These are phyloP conservation scores for Natrix natrix DNA, from an alignment of 2,797 vertebrate species.

Conservation along the genomic window DNA sequence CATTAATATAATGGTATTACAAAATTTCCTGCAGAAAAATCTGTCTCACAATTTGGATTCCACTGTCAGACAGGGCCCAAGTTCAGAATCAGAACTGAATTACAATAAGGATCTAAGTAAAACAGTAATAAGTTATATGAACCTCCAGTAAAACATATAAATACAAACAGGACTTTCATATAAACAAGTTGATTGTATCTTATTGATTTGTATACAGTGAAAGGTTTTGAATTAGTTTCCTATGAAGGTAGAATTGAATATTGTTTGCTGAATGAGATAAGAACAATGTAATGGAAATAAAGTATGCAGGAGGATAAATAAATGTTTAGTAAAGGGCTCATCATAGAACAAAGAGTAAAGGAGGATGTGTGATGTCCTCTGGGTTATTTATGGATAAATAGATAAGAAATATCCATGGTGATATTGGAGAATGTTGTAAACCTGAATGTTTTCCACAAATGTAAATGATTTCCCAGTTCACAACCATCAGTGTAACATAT, in stretches of 20 bases:
- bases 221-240: not conserved
- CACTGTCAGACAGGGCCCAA: not conserved
- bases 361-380: not conserved
- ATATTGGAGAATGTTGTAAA: not conserved
- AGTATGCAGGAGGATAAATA: not conserved
- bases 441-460: not conserved
- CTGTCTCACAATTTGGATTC: not conserved
- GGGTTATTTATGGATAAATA: not conserved
- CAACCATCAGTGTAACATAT: not conserved
- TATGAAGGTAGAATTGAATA: not conserved
- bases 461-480: not conserved
- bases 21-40: not conserved
- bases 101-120: not conserved
- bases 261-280: not conserved
- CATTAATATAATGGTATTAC: fast-evolving
- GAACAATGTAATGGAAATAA: not conserved
- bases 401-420: not conserved
- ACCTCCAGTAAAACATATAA: not conserved
- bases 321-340: not conserved
- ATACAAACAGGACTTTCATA: not conserved
- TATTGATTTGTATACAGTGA: not conserved
- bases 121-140: not conserved
- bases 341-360: not conserved
- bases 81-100: not conserved
- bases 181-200: not conserved